Evolutionary conservation across 2,797 vertebrate species (phyloP).

Genomic region (Thamnophis elegans): DNA sequence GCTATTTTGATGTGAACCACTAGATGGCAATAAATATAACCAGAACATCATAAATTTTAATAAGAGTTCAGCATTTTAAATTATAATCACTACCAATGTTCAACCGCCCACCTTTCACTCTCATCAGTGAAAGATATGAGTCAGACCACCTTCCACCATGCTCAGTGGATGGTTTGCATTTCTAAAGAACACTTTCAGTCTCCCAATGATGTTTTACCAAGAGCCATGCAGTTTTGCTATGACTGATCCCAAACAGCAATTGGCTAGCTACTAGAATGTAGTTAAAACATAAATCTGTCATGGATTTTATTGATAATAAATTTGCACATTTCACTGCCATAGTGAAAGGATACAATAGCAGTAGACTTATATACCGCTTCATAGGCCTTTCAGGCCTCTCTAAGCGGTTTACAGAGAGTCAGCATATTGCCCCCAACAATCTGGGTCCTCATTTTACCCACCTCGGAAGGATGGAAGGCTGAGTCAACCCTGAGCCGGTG

Average conservation of each 20-base stretch:
- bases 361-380: not conserved
- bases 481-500: not conserved
- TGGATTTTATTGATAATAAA: not conserved
- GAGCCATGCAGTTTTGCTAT: not conserved
- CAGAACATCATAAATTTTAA: not conserved
- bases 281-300: not conserved
- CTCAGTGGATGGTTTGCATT: not conserved
- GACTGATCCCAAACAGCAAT: not conserved
- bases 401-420: no score
- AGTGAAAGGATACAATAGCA: not conserved
- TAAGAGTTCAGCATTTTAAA: conserved; percentile 12
- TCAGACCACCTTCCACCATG: not conserved
- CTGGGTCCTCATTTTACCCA: not conserved
- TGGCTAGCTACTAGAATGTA: not conserved
- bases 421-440: not conserved
- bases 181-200: not conserved
- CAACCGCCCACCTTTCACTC: not conserved
- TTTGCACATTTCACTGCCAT: not conserved
- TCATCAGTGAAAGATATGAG: not conserved
- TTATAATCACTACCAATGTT: not conserved
- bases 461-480: not conserved
- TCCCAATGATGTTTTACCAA: not conserved
- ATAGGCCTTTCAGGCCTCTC: not conserved
- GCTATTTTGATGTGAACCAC: conserved; percentile 6
- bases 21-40: conserved; percentile 23